Evolutionary conservation across 2,797 vertebrate species (phyloP), one percentile per base, ranked within the genome.

Genomic region (Sebastes nivosus): DNA sequence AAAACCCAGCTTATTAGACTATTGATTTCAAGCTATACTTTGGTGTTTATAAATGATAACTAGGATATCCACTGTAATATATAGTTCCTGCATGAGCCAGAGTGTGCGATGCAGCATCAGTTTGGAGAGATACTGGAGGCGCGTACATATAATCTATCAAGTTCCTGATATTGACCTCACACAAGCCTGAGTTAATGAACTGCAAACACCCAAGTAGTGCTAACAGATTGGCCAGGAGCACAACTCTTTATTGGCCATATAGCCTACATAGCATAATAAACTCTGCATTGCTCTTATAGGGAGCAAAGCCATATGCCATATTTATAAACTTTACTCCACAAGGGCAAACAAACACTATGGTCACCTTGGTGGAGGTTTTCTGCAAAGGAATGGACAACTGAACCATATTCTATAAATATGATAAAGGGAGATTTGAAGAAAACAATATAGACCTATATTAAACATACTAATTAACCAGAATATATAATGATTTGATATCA

Each of bases 111-210:
- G 79, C 80, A 73, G 86, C 86, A 76, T 84, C 85, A 76, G 46
- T 89, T 87, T 74, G 57, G 58, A 85, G 84, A 83, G 75, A 79
- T 67, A 80, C 85, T 89, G 2, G 30, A 90, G 42, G 16, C 14
- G 6, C 16, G 42, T 4, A 85, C 83, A 86, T 87, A 79, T 79
- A 72, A 75, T 87, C 83, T 75, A 80, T 67, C 80, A 87, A 79
- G 88, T 85, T 91, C 69, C 82, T 91, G 84, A 92, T 86, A 92
- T 92, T 95, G 92, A 94, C 92, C 93, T 93, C 94, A 75, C 67
- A 82, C 76, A 46, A 84, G 80, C 77, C 61, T 14, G 80, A 77
- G 75, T 91, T 92, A 81, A 87, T 78, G 77, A 88, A 25, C 72
- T 71, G 65, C 72, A 89, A 72, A 84, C 77, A 87, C 71, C 55